A percentile compares a stretch with the other conserved stretches of the same genome.
Conservation (phyloP, 2,113 vertebrate species). For the Polypterus senegalus region DNA sequence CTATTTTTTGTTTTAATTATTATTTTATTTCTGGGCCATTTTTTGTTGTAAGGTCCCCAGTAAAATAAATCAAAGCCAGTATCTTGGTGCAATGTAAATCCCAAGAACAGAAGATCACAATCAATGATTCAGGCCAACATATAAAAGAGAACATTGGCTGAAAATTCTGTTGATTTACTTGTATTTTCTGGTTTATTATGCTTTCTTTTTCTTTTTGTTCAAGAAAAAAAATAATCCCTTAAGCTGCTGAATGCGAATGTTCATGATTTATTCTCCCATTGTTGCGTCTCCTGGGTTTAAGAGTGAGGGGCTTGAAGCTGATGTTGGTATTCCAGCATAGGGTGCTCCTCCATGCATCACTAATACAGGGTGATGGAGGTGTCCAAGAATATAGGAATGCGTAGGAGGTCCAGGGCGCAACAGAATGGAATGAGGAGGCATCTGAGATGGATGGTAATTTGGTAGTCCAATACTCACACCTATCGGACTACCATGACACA, state of each 20-base stretch:
- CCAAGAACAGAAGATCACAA: conserved; percentile 67
- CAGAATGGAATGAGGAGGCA: conserved; percentile 68
- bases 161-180: conserved; percentile 34
- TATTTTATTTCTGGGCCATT: conserved; percentile 40
- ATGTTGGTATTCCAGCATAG: conserved; percentile 78
- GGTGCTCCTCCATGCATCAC: conserved; percentile 76
- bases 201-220: conserved; percentile 32
- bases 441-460: conserved; percentile 64
- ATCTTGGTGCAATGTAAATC: conserved; percentile 72
- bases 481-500: conserved; percentile 77
- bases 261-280: conserved; percentile 73
- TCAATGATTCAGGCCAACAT: conserved; percentile 70
- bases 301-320: conserved; percentile 67
- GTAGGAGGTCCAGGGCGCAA: conserved; percentile 70
- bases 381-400: conserved; percentile 79
- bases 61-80: conserved; percentile 66
- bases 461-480: conserved; percentile 73
- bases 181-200: not conserved
- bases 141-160: conserved; percentile 55
- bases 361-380: conserved; percentile 70
- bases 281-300: conserved; percentile 64
- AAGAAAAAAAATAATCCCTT: conserved; percentile 48
- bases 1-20: conserved; percentile 62
- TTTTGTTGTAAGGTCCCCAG: conserved; percentile 76
- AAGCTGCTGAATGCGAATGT: conserved; percentile 78